Base-by-base conservation (phyloP, 2,797 vertebrate genomes). In the Danio albolineatus region DNA sequence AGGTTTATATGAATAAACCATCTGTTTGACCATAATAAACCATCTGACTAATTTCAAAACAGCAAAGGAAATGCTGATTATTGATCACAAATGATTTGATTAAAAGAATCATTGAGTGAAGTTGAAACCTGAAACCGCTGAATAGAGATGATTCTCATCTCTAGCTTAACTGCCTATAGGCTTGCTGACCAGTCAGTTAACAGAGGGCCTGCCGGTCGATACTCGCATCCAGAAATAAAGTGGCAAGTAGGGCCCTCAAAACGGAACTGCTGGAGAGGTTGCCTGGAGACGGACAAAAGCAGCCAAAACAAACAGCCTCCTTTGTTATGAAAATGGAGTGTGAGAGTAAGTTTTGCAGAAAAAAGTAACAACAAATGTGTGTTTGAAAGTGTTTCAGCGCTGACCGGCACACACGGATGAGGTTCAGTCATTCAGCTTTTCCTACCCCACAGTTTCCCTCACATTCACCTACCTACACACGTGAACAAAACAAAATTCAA, bases 341-440 rank as follows among this genome's bases (percentile, higher is more conserved):
- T 85, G 87, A 86, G 85, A 86, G 85, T 67, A 84, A 83, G 85
- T 86, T 89, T 89, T 86, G 88, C 86, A 89, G 88, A 86, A 89
- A 87, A 28, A 66, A 71, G 82, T 19, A 51, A 67, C 59, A 61
- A 49, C 19, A 17, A 67, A 41, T 38, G 39, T 17, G 46, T 62
- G 57, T 56, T 64, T 85, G 86, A 88, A 83, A 86, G 85, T 83
- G 78, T 83, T 83, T 87, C 10, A 49, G 87, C 51, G 51, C 21
- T 57, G 64, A 56, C 9, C 14, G 2, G n/a, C 49, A 56, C 19
- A 28, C 28, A 62, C 21, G 46, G 36, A 51, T 41, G 36, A 41
- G 13, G 13, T 64, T 56, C 49, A 17, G 13, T 54, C 49, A 36
- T 76, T 76, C 39, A 46, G 44, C 14, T 9, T 56, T 36, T 19